Base-by-base conservation (phyloP, 1,140 invertebrate genomes). In the Drosophila chauvacae region DNA sequence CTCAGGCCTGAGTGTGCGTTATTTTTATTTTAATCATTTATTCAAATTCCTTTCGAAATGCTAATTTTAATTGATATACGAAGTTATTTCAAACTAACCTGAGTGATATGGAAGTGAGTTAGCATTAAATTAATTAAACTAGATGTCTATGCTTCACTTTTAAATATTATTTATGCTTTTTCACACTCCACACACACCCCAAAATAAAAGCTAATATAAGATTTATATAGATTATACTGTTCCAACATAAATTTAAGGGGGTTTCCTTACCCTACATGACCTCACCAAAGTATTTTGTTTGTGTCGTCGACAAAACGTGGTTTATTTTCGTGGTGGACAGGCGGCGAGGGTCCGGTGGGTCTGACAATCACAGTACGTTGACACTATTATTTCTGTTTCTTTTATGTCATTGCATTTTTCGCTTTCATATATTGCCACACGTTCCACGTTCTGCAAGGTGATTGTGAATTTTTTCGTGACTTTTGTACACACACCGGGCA, bases 11-110 rank as follows among this genome's bases (percentile, higher is more conserved):
- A 9, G 60, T 20, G n/a, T 69, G 77, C 70, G 77, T 62, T 80
- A 45, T 69, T 61, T 42, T 44, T 16, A 16, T 55, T 35, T n/a
- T 55, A 11, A 33, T 51, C 56, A 53, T 58, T 61, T 26, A 66
- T 64, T 61, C 14, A 78, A 81, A 86, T 86, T 85, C 41, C 68
- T 77, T 86, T 66, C 20, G 16, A 55, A 44, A 30, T 53, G 37
- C 20, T 33, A 55, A n/a, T 56, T 50, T 57, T 75, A 57, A 75
- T 65, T 75, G 60, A 75, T 69, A 44, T 28, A 39, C 16, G 50
- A 26, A 50, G 35, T 56, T 18, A 63, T 48, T 73, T 50, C n/a
- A n/a, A n/a, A n/a, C n/a, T n/a, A n/a, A n/a, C n/a, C n/a, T n/a
- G 11, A 13, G 7, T 30, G 18, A 60, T 14, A 16, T 33, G 28